These are phyloP conservation scores for Hyles vespertilio DNA, from an alignment of 1,140 invertebrate genomes.

Conservation along the genomic window DNA sequence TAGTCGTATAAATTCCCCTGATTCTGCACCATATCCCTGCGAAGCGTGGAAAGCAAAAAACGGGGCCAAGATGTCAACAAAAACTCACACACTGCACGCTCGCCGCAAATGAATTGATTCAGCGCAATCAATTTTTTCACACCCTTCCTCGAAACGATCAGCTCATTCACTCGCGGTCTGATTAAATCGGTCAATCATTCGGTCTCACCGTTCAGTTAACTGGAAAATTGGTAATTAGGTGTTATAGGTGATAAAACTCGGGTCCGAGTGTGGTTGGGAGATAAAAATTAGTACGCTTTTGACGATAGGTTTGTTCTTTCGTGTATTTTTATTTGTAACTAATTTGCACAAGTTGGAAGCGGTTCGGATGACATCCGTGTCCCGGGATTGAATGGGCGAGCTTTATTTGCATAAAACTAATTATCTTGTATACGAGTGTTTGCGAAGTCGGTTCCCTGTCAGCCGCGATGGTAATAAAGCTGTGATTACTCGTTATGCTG, in stretches of 20 bases:
- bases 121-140: slow-evolving; percentile 64
- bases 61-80: slow-evolving; percentile 51
- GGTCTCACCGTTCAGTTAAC: slow-evolving; percentile 65
- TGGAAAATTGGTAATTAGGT: slow-evolving; percentile 72
- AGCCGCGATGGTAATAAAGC: slow-evolving; percentile 23
- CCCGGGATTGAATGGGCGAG: slow-evolving; percentile 7
- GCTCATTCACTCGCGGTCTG: slow-evolving; percentile 50
- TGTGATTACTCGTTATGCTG: slow-evolving; percentile 17
- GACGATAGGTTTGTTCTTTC: slow-evolving; percentile 3
- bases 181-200: slow-evolving; percentile 71
- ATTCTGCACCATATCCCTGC: slow-evolving; percentile 24
- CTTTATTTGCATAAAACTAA: slow-evolving; percentile 36
- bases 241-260: slow-evolving; percentile 55
- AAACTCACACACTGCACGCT: slow-evolving; percentile 32
- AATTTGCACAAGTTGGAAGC: slow-evolving; percentile 6
- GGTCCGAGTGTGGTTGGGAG: slow-evolving; percentile 16
- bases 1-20: too few relatives aligned
- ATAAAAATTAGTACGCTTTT: slow-evolving; percentile 9
- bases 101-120: slow-evolving; percentile 66
- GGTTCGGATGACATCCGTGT: slow-evolving; percentile 1
- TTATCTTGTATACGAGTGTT: slow-evolving; percentile 27
- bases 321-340: slow-evolving; percentile 5
- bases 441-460: slow-evolving; percentile 20
- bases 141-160: slow-evolving; percentile 32
- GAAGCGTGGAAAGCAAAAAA: slow-evolving; percentile 43